Base-by-base conservation (phyloP, 2,888 invertebrate genomes). In the Cremastinae sp. region DNA sequence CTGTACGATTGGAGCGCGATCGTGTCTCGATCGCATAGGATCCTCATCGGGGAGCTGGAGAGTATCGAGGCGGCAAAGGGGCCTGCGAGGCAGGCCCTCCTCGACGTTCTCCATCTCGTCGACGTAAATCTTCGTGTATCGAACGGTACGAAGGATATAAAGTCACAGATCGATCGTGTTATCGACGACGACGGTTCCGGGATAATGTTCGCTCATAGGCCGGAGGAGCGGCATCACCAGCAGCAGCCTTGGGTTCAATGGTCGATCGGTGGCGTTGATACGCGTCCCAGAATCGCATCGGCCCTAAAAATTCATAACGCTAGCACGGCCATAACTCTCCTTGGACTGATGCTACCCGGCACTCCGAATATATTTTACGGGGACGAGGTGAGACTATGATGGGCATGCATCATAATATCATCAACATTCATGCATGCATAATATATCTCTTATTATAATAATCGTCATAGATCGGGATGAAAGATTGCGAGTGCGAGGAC, bases 311-410 rank as follows among this genome's bases (percentile, higher is more conserved):
- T 87, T 2, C 88, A 88, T 0, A 94, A 95, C 83, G 93, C 93
- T 20, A 94, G 94, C 20, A 90, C 95, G 51, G 94, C 94, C 0
- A 92, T 94, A 3, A 92, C 93, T 0, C 90, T 96, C 78, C 91
- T 98, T 82, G 94, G 96, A 84, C 91, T 97, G 86, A 93, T 95
- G 90, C 91, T 98, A 43, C 97, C 97, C 0, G 98, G 95, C 2
- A 96, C 97, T 0, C 93, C 96, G 0, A 95, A 94, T 81, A 93
- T 97, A 82, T 96, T 97, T 90, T 98, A 98, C 89, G 97, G 97
- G 0, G 97, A 98, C 88, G 97, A 98, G 91, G 93, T 97, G n/a
- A n/a, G n/a, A n/a, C n/a, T n/a, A n/a, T n/a, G n/a, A n/a, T n/a
- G n/a, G n/a, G n/a, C n/a, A n/a, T n/a, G n/a, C n/a, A n/a, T n/a